Evolutionary conservation across 2,888 invertebrate genomes (phyloP).

Genomic region (Cantharis nigra): DNA sequence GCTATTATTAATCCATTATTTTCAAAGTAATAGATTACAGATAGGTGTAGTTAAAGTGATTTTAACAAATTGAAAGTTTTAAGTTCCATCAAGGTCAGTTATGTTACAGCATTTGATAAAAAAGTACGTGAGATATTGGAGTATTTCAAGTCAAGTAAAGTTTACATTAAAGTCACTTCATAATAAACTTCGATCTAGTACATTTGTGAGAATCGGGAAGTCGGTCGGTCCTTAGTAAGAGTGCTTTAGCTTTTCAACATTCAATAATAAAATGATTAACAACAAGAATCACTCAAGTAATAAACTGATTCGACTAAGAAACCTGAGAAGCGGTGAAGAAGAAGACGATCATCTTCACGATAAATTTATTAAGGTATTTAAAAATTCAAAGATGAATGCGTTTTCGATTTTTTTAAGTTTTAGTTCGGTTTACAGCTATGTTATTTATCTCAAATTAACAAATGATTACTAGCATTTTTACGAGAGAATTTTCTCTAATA

Average conservation of each 20-base stretch:
- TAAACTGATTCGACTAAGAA: not conserved
- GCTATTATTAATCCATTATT: not conserved
- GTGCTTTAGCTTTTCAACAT: too few relatives aligned
- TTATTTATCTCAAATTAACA: not conserved
- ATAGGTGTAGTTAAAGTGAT: not conserved
- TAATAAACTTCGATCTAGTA: not conserved
- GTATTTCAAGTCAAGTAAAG: not conserved
- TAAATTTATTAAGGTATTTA: not conserved
- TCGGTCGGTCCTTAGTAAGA: not conserved
- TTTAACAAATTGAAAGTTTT: not conserved
- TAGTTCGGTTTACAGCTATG: not conserved
- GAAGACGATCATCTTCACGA: not conserved
- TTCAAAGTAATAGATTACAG: not conserved
- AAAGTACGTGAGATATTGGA: not conserved
- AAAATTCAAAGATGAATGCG: not conserved
- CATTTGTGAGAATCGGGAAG: not conserved
- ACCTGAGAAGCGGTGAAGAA: not conserved
- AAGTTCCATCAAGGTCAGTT: not conserved
- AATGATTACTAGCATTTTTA: not conserved
- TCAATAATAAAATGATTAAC: not conserved
- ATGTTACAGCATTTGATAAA: not conserved
- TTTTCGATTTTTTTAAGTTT: not conserved
- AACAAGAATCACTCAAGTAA: not conserved
- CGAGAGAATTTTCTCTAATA: not conserved
- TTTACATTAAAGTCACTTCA: not conserved